Base-by-base conservation (phyloP, 2,113 vertebrate species). In the Irena cyanogastra region DNA sequence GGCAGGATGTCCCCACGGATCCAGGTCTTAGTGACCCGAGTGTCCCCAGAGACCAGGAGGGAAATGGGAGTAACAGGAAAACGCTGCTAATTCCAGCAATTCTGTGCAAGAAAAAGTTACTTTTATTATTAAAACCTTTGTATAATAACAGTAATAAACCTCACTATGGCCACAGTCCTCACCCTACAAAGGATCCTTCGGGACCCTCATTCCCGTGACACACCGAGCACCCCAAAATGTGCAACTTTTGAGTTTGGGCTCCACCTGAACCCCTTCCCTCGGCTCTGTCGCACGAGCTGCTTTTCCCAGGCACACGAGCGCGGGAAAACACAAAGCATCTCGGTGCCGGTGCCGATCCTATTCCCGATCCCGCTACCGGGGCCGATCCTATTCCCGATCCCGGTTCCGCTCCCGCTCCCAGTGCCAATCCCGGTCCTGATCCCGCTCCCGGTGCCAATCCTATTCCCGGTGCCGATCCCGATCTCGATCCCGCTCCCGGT, bases 1-100 rank as follows among this genome's bases (percentile, higher is more conserved):
- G 13, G 0, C 56, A 1, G 26, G 4, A 7, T 53, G 60, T 30
- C 49, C 59, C 37, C 37, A 8, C 3, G 2, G 8, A 13, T 24
- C 41, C 71, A 17, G 14, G 31, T 5, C 56, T 6, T 5, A 13
- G 78, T 31, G 37, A 61, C 16, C 49, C 3, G 50, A 10, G 15
- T 9, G 50, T 28, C 82, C 49, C 39, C 50, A 23, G 12, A 49
- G 26, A 59, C 26, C 39, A 54, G 64, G 27, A 26, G 42, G 18
- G 68, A 60, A 41, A 31, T 0, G 8, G 17, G 45, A 71, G 18
- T 8, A 6, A 33, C 16, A 35, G 41, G 4, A 45, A 33, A 66
- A 18, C 33, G 6, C 7, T 3, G 33, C 35, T 4, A 12, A 61
- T 31, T 7, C 24, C 24, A 20, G 39, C 21, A 50, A 33, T 37